phyloP scores from a whole-genome alignment of 37 sponge, comb jelly and placozoan genomes.

The Halisarca cf. caerulea region DNA sequence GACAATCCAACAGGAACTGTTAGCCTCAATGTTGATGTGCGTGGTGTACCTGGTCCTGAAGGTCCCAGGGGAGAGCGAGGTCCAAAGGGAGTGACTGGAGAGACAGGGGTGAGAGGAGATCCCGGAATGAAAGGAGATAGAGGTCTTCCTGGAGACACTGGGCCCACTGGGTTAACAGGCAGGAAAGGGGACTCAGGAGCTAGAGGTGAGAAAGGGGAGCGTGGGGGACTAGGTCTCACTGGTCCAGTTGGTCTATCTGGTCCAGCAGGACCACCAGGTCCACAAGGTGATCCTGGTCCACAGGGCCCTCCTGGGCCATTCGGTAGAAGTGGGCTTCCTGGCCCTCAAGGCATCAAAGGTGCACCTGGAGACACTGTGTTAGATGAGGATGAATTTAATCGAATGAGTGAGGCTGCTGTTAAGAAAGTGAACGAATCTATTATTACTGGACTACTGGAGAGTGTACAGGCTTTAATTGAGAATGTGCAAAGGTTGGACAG shows the following conservation, averaged over 20 bases:
- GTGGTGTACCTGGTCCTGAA: conserved; percentile 29
- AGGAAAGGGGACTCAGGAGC: not conserved
- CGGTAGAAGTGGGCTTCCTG: not conserved
- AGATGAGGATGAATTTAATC: no score
- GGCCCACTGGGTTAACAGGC: conserved; percentile 5
- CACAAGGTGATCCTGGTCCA: conserved; percentile 4
- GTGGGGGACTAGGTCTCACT: not conserved
- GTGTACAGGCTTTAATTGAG: no score
- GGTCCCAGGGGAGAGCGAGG: conserved; percentile 33
- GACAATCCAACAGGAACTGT: not conserved
- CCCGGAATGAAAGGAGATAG: conserved; percentile 8
- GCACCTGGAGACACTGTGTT: no score
- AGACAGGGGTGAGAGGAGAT: conserved; percentile 22
- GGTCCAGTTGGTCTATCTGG: not conserved
- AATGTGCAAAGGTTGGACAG: no score
- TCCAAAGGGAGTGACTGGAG: conserved; percentile 4
- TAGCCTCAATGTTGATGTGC: not conserved
- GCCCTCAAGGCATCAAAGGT: not conserved
- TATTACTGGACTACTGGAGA: no score
- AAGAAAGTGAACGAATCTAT: no score
- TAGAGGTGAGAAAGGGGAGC: conserved; percentile 7
- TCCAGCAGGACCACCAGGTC: not conserved
- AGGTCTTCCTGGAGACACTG: conserved; percentile 28
- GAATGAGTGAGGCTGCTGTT: no score
- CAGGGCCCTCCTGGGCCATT: not conserved